Base-by-base conservation (phyloP, 2,797 vertebrate species). In the Sardinella longiceps region DNA sequence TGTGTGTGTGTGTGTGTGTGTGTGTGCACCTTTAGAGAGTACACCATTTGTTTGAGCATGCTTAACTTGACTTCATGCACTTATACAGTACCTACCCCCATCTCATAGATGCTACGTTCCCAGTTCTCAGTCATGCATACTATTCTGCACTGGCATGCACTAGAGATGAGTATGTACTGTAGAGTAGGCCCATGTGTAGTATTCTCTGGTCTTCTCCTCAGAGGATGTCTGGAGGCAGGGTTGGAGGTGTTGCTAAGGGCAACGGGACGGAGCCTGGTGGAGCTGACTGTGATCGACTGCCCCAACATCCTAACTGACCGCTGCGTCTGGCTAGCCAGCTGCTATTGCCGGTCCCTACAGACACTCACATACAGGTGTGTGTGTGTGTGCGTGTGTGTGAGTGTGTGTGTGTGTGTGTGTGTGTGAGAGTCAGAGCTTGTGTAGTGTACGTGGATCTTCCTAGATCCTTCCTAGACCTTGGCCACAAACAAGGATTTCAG, bases 301-400 rank as follows among this genome's bases (percentile, higher is more conserved):
- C 95, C 97, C 88, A 97, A 97, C 89, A 93, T 98, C 91, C 94
- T 98, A 91, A 98, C 97, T 0, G 97, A 98, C 90, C 95, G 98
- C 63, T 97, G 95, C 0, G 95, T 98, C 88, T 99, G 98, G 98
- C 91, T 99, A 88, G 96, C 96, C 90, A 98, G 97, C 95, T 99
- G 98, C 94, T 97, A 98, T 95, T 96, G 96, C 92, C 95, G 97
- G 0, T 96, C 95, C 28, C 94, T 99, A 85, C 95, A 96, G 86
- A 95, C 95, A 0, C 96, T 99, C 88, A 97, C 95, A 0, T 98
- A 98, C 93, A 95, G 97, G 98, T 96, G 85, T 87, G 93, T 45
- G 60, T 60, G 50, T 81, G 63, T 15, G 20, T 56, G 43, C 33
- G 10, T 33, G 63, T 66, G 63, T 33, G 28, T 66, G 25, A 14